Base-by-base conservation (phyloP, 2,113 vertebrate genomes). In the Oryzias javanicus region DNA sequence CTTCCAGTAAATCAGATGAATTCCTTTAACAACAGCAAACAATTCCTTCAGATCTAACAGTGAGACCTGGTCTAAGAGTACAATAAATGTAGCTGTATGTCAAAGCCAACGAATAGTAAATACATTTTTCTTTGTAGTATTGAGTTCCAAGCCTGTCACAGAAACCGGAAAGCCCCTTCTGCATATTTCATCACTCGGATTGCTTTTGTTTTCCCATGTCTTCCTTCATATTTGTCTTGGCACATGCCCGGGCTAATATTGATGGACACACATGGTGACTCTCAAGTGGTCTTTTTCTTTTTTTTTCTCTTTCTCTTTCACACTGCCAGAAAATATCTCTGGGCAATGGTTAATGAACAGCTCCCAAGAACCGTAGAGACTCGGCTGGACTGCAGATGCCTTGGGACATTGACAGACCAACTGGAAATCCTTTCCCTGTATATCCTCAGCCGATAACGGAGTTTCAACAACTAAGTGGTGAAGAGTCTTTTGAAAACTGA, bases 81-180 rank as follows among this genome's bases (percentile, higher is more conserved):
- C 29, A 83, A 75, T 81, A 82, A 89, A 80, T 61, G 35, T 58
- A 64, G 67, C 64, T 69, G 70, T 78, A 71, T 71, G 68, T 80
- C 75, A 81, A 64, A 69, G 84, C 75, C 72, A 83, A 86, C 70
- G 79, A 73, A 72, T 64, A 78, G 83, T 78, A 86, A 88, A 80
- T 81, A 72, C 64, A 71, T 69, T 83, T 87, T 84, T 81, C 78
- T 12, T 35, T 62, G 74, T 41, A 63, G 64, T 86, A 88, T 84
- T 78, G 86, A 83, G 84, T 86, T 82, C 82, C 73, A 49, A 58
- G 67, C 41, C 64, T 62, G 69, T 84, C 73, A 75, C 60, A 59
- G 64, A 81, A 73, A 69, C 69, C 64, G 54, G 44, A 42, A 50
- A 78, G 68, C 49, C 55, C 73, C 66, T 55, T 58, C 54, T 62